Evolutionary conservation across 2,797 vertebrate species (phyloP), one percentile per base, ranked within the genome.

Genomic region (Platyrinchus mystaceus): DNA sequence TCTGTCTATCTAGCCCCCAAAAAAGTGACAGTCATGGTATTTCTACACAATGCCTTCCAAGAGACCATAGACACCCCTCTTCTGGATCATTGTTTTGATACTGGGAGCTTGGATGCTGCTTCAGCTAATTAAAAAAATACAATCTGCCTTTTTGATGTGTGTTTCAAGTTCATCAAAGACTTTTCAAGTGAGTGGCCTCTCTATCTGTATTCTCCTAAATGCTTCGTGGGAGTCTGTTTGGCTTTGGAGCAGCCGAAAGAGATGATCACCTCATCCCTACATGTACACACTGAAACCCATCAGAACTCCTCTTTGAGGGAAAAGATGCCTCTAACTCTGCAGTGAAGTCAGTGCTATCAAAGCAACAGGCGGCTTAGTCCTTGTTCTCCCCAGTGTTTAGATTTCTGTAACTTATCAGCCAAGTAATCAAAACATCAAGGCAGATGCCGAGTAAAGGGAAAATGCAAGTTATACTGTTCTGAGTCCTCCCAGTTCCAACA

Each of bases 361-460:
- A 85, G 43, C 39, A 90, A 10, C 4, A 55, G 34, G 26, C 3
- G 0, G 39, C 55, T 69, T 52, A 16, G 20, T 76, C 63, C 63
- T 93, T 89, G 50, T 37, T 90, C 81, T 87, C 23, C 28, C 80
- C 71, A 36, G 36, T 91, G 92, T 92, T 95, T 91, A 74, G 44
- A 89, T 92, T 89, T 63, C 60, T 95, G 78, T 70, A 77, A 59
- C 52, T 93, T 91, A 93, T 89, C 75, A 70, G 19, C 10, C 21
- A 64, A 92, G 21, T 53, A 85, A 94, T 83, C 87, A 91, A 82
- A 96, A 87, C 67, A 87, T 46, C 49, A 80, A 93, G 34, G 44
- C 63, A 93, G 89, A 89, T 20, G 3, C 47, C 39, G 68, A 64
- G 50, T 37, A 80, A 89, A 89, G 64, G 60, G 24, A 66, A 91